Evolutionary conservation across 2,113 vertebrate species (phyloP).

Genomic region (Craseonycteris thonglongyai): DNA sequence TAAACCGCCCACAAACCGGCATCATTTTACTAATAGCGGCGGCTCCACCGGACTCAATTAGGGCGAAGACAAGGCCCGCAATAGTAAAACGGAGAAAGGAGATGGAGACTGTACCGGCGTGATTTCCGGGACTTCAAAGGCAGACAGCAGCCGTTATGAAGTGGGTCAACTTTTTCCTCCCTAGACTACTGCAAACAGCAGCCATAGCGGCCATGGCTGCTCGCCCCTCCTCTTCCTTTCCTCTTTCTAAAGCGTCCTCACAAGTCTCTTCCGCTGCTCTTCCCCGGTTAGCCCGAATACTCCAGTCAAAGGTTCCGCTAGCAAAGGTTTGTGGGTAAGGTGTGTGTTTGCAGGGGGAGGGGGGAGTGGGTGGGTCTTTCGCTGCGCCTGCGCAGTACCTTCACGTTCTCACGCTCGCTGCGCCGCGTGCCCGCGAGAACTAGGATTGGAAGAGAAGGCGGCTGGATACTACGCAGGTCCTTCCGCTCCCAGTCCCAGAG

Average conservation of each 20-base stretch:
- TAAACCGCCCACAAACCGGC: neutral
- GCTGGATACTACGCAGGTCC: accelerated
- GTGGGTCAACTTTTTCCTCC: neutral
- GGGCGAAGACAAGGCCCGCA: neutral
- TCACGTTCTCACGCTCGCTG: accelerated
- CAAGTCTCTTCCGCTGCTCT: neutral
- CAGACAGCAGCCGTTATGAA: neutral
- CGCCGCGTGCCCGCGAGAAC: accelerated
- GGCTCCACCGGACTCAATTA: neutral
- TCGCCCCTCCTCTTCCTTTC: neutral
- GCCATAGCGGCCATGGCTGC: neutral
- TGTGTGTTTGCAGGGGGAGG: accelerated
- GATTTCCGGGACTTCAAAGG: neutral
- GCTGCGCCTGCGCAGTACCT: neutral
- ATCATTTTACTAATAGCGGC: neutral
- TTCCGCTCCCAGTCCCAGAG: neutral
- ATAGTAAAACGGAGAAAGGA: too few relatives aligned
- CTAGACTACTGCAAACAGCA: accelerated
- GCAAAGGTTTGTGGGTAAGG: accelerated
- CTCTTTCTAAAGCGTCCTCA: neutral
- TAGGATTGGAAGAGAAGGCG: neutral
- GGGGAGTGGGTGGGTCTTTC: too few relatives aligned
- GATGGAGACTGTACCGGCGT: slow-evolving; percentile 6
- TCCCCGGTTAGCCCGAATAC: accelerated
- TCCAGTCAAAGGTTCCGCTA: neutral